A percentile compares a stretch with the other conserved stretches of the same genome.
Conservation (phyloP, 2,113 vertebrate species). For the Syngnathus floridae region DNA sequence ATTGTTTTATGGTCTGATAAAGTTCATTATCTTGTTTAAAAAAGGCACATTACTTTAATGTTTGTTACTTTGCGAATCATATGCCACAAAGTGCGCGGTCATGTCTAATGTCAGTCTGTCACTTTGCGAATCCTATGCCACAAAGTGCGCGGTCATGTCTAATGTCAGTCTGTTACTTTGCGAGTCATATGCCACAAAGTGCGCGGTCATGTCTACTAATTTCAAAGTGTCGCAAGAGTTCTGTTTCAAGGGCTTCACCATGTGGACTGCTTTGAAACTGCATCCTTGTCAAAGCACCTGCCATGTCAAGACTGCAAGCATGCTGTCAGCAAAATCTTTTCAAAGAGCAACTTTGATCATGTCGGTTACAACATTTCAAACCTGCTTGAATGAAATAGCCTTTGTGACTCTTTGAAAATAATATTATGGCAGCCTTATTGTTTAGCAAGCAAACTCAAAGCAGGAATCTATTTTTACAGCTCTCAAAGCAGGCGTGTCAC, state of each 20-base stretch:
- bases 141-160: too few relatives aligned
- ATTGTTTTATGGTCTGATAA: background rate
- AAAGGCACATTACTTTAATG: background rate
- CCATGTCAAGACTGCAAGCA: background rate
- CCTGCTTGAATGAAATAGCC: slow-evolving; percentile 1
- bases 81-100: background rate
- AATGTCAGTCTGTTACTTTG: too few relatives aligned
- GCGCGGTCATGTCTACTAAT: background rate
- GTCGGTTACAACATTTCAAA: background rate
- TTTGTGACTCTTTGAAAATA: background rate
- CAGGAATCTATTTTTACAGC: slow-evolving; percentile 9
- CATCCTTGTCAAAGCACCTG: slow-evolving; percentile 20
- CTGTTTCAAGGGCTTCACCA: slow-evolving; percentile 19
- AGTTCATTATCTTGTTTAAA: too few relatives aligned
- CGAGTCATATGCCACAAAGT: too few relatives aligned
- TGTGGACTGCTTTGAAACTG: slow-evolving; percentile 37
- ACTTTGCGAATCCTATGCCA: too few relatives aligned
- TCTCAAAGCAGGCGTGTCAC: slow-evolving; percentile 11
- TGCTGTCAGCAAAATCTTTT: slow-evolving; percentile 1
- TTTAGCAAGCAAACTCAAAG: background rate
- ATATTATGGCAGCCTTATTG: background rate
- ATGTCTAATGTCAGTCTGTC: too few relatives aligned
- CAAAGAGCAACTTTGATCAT: background rate
- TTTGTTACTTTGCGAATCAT: background rate
- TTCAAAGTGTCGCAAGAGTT: background rate